Base-by-base conservation (phyloP, 2,797 vertebrate species). In the Fistularia commersonii region DNA sequence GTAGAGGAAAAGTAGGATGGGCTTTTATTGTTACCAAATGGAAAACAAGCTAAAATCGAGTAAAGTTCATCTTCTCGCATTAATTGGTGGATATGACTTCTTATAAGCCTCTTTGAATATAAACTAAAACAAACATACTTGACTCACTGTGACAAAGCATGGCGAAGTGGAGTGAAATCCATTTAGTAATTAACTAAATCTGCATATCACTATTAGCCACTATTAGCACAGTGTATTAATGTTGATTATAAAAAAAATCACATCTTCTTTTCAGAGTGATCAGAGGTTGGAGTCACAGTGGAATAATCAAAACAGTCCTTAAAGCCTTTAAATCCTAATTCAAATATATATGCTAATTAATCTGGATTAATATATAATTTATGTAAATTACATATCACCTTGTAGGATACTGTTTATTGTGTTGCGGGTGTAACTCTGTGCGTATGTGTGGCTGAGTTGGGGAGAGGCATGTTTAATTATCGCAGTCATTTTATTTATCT, bases 271-370 rank as follows among this genome's bases (percentile, higher is more conserved):
- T 77, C 76, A 65, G 66, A 55, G 57, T 69, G 83, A 87, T 86
- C 80, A 79, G 77, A 77, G 74, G 68, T 55, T 63, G 66, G 72
- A 83, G 79, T 84, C 81, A 66, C 57, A 77, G 82, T 74, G 70
- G 72, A 83, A 89, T 87, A 89, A 89, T 89, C 84, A 82, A 87
- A 89, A 84, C 76, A 80, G 77, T 78, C 69, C 80, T 86, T 82
- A 81, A 88, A 85, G 78, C 79, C 61, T 74, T 81, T 80, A 88
- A 88, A 90, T 83, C 87, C 85, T 88, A 82, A 88, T 88, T 89
- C 86, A 85, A 88, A 91, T 90, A 86, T 86, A 89, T 87, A 89
- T 91, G 88, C 82, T 87, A 90, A 91, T 90, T 87, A 77, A 80
- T 80, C 77, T 72, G 80, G 82, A 88, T 90, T 88, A 88, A 85